These are phyloP conservation scores for Callyntrura sp. DNA, from an alignment of 2,888 invertebrate species.

Conservation along the genomic window DNA sequence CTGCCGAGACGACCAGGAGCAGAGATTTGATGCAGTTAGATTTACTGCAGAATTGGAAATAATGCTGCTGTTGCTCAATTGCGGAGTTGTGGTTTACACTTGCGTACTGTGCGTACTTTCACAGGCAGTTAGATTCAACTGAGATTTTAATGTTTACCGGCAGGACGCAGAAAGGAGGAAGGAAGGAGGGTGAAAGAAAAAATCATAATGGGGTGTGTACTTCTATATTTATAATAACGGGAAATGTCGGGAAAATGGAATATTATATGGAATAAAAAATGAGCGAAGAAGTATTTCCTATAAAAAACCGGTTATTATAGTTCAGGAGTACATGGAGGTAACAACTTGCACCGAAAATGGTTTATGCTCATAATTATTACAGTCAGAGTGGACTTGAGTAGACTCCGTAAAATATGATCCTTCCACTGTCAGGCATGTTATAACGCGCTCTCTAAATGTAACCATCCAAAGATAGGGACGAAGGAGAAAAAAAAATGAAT, in stretches of 20 bases:
- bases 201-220: neutral
- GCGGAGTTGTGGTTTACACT: slow-evolving; percentile 53
- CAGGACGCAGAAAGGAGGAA: neutral
- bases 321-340: too few relatives aligned
- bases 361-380: too few relatives aligned
- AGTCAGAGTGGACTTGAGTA: too few relatives aligned
- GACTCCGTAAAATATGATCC: too few relatives aligned
- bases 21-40: slow-evolving; percentile 32
- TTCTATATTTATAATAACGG: neutral
- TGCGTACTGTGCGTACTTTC: slow-evolving; percentile 50
- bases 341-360: too few relatives aligned
- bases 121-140: slow-evolving; percentile 29
- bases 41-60: slow-evolving; percentile 14
- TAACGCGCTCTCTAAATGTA: too few relatives aligned
- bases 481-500: too few relatives aligned
- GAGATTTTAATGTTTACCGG: slow-evolving; percentile 40
- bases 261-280: slow-evolving; percentile 55
- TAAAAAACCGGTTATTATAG: neutral
- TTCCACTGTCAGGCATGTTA: too few relatives aligned
- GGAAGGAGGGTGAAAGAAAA: neutral
- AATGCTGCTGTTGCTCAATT: slow-evolving; percentile 8
- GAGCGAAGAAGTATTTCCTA: neutral
- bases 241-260: slow-evolving; percentile 20
- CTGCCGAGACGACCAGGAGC: neutral
- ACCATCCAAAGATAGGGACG: too few relatives aligned